Conservation (phyloP, 2,113 vertebrate species). For the Entomyzon cyanotis region DNA sequence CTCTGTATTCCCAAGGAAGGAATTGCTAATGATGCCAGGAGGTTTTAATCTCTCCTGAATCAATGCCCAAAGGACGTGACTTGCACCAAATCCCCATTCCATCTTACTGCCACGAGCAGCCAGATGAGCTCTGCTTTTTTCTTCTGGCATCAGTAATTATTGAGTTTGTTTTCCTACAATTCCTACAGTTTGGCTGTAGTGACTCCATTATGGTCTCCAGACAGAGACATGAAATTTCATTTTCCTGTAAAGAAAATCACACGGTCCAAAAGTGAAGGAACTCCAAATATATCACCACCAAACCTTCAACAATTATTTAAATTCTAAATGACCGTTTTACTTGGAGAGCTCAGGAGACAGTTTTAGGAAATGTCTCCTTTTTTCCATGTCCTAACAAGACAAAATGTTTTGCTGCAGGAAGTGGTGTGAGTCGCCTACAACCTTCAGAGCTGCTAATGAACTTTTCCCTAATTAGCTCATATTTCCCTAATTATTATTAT, state of each 20-base stretch:
- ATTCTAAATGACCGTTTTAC: not conserved
- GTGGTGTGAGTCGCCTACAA: not conserved
- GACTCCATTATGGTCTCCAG: not conserved
- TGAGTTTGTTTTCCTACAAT: not conserved
- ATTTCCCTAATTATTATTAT: no score
- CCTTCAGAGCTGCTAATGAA: not conserved
- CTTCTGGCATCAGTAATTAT: not conserved
- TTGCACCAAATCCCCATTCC: not conserved
- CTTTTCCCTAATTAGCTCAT: not conserved
- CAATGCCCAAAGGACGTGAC: not conserved
- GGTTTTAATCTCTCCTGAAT: not conserved
- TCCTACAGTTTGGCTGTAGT: not conserved
- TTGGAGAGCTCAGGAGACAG: not conserved
- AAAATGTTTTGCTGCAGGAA: not conserved
- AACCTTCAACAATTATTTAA: accelerated
- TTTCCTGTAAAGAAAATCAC: not conserved
- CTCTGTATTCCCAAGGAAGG: not conserved
- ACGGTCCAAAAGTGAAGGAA: not conserved
- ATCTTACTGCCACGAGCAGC: not conserved
- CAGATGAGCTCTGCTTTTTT: not conserved
- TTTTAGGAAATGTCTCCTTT: not conserved
- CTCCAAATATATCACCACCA: not conserved
- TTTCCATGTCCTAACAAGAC: not conserved
- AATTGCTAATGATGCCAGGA: not conserved
- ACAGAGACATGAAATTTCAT: not conserved